These are phyloP conservation scores for Hypotaenidia philippensis DNA, from an alignment of 2,797 vertebrate genomes.

Conservation along the genomic window DNA sequence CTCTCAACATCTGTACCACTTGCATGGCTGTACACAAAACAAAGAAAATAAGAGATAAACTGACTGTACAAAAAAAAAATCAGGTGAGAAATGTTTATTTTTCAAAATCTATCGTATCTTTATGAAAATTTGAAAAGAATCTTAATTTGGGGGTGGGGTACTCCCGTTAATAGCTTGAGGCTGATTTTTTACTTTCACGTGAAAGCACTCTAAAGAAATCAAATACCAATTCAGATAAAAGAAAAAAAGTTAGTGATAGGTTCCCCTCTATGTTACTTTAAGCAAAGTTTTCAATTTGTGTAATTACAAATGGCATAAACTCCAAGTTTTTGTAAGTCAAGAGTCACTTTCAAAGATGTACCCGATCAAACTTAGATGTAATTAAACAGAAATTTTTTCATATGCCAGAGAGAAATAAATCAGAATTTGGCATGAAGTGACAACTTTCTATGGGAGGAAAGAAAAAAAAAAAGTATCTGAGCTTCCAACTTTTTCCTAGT, in stretches of 20 bases:
- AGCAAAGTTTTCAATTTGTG: background rate
- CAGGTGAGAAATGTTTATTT: background rate
- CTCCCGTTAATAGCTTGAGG: background rate
- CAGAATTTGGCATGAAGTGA: conserved; percentile 15
- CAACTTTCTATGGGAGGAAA: background rate
- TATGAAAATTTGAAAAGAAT: background rate
- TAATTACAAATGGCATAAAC: conserved; percentile 25
- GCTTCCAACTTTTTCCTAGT: background rate
- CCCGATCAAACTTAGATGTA: conserved; percentile 2
- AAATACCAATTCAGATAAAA: background rate
- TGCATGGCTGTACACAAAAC: background rate
- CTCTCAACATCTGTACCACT: background rate
- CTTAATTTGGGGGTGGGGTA: background rate
- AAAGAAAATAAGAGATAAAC: background rate
- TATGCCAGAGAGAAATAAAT: conserved; percentile 4
- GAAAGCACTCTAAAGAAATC: background rate
- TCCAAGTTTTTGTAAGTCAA: background rate
- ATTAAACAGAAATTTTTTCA: background rate
- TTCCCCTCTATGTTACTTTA: background rate
- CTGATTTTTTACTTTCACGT: background rate
- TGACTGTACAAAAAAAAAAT: background rate
- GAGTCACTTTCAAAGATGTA: conserved; percentile 1
- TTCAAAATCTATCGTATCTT: background rate
- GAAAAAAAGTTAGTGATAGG: background rate
- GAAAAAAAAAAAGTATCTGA: background rate